Base-by-base conservation (phyloP, 2,113 vertebrate genomes). In the Polypterus bichir region DNA sequence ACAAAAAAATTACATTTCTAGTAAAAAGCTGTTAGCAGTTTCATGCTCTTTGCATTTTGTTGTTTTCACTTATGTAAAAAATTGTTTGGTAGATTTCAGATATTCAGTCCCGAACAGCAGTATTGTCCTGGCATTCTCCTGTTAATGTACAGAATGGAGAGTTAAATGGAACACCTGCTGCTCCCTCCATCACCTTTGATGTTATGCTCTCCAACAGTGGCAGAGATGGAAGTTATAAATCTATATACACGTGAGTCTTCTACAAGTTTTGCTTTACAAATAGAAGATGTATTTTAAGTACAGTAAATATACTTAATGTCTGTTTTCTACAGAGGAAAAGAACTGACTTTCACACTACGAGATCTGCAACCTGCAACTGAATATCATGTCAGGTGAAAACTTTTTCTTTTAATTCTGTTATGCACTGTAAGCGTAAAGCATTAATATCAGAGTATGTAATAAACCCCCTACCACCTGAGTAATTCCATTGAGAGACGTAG, bases 211-310 rank as follows among this genome's bases (percentile, higher is more conserved):
- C 86, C 59, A 84, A 79, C 73, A 84, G 69, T 62, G 81, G 83
- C 74, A 85, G 83, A 71, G 84, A 81, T 73, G 87, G 83, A 75
- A 81, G 83, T 74, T 90, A 84, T 77, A 86, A 81, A 73, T 80
- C 75, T 47, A 73, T 86, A 64, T 89, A 88, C 72, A 72, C 68
- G 85, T 88, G 79, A 87, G 85, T 83, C 47, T 75, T 74, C 74
- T 74, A 75, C 69, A 68, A 27, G 27, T 27, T 27, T 27, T 27
- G 27, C 27, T 27, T 27, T 27, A 27, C 27, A 27, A 27, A 1
- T 27, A 27, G 27, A 27, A 27, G 27, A 27, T 27, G 27, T 27
- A 27, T 27, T 27, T 27, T 27, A 27, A 27, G 27, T 27, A 27
- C 27, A 27, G 27, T 27, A 27, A 27, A 27, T 27, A 27, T 27